A percentile compares a stretch with the other conserved stretches of the same genome.
These are phyloP conservation scores for Coelinius sp. DNA, from an alignment of 2,888 invertebrate genomes.

Conservation along the genomic window DNA sequence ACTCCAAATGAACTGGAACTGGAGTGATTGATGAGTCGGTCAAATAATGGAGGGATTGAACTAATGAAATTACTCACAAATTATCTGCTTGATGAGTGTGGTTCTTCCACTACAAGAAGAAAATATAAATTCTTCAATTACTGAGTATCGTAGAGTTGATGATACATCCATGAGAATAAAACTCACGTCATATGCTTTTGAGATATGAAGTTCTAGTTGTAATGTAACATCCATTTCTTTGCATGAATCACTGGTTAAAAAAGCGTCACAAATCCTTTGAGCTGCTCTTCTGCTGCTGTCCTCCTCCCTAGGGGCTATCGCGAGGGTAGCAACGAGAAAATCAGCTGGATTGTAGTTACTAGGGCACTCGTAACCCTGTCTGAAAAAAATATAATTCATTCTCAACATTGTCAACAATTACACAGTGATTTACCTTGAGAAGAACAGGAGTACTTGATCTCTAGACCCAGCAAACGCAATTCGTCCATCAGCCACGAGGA, in stretches of 20 bases:
- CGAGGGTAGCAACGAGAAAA: constrained; percentile 87
- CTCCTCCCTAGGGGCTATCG: constrained; percentile 84
- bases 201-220: constrained; percentile 81
- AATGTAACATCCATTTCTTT: constrained; percentile 84
- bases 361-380: constrained; percentile 84
- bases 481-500: constrained; percentile 89
- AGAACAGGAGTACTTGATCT: no score
- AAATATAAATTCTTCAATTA: no score
- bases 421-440: no score
- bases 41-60: no score
- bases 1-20: no score
- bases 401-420: not conserved
- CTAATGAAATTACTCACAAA: constrained; percentile 55
- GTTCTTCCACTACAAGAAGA: constrained; percentile 47
- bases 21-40: no score
- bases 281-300: constrained; percentile 79
- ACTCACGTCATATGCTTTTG: constrained; percentile 73
- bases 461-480: constrained; percentile 90
- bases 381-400: constrained; percentile 63
- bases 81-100: constrained; percentile 39
- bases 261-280: constrained; percentile 83
- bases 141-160: no score
- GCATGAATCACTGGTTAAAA: constrained; percentile 83
- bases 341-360: constrained; percentile 91
- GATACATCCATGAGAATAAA: no score